Percentiles rank a stretch among this genome's conserved stretches.
phyloP scores from a whole-genome alignment of 30 jellyfish, hydroid and myxozoan genomes.

The Turritopsis dohrnii region DNA sequence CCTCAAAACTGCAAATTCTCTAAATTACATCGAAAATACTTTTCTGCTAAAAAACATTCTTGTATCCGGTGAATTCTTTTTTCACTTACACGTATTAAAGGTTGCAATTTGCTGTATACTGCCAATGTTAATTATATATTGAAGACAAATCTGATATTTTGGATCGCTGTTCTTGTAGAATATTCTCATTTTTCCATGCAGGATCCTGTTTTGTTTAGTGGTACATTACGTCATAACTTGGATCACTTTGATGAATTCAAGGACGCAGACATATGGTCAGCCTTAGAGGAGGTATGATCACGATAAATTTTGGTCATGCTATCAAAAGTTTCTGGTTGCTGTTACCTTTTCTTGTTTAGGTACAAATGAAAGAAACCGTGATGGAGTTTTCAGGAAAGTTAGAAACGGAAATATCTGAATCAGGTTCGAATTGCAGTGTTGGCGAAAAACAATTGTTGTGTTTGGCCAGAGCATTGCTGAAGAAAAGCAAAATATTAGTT shows the following conservation, averaged over 20 bases:
- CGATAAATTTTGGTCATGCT: too few species aligned
- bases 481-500: conserved; percentile 51
- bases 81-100: too few species aligned
- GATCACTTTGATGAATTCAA: conserved; percentile 62
- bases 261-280: conserved; percentile 85
- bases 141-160: too few species aligned
- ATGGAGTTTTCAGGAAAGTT: conserved; percentile 37
- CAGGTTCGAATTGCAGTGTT: conserved; percentile 76
- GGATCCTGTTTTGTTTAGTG: conserved; percentile 93
- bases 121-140: too few species aligned
- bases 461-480: conserved; percentile 70
- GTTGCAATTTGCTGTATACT: too few species aligned
- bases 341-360: conserved; percentile 42
- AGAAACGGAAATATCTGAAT: conserved; percentile 43
- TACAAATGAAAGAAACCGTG: conserved; percentile 58
- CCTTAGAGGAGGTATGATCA: conserved; percentile 65
- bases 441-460: conserved; percentile 78
- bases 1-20: too few species aligned
- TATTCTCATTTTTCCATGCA: conserved; percentile 18
- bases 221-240: conserved; percentile 58
- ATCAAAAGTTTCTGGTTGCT: too few species aligned
- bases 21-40: too few species aligned
- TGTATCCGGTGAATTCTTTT: too few species aligned
- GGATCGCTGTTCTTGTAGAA: too few species aligned
- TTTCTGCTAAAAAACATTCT: too few species aligned